Conservation (phyloP, 2,797 vertebrate species). For the Dryobates pubescens region DNA sequence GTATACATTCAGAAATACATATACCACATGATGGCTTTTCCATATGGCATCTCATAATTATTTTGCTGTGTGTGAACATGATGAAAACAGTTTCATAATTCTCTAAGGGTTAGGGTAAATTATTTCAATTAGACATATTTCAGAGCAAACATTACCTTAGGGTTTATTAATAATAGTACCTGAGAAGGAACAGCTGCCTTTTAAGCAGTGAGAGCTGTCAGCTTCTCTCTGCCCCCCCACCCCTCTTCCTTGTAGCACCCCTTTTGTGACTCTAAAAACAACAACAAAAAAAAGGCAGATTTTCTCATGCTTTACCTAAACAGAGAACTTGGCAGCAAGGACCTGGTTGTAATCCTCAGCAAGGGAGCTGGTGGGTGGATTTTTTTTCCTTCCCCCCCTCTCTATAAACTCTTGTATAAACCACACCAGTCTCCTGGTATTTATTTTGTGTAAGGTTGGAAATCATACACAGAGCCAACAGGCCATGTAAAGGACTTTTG, state of each 20-base stretch:
- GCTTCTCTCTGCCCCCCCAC: constrained; percentile 70
- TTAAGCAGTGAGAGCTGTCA: constrained; percentile 84
- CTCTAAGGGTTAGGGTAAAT: constrained; percentile 87
- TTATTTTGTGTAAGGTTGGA: constrained; percentile 83
- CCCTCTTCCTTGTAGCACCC: constrained; percentile 66
- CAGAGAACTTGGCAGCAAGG: constrained; percentile 90
- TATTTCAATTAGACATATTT: constrained; percentile 91
- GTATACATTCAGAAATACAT: constrained; percentile 82
- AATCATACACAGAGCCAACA: constrained; percentile 79
- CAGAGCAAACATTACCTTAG: constrained; percentile 85
- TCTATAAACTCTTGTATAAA: constrained; percentile 90
- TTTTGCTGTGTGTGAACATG: constrained; percentile 85
- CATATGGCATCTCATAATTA: constrained; percentile 87
- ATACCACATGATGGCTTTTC: constrained; percentile 86
- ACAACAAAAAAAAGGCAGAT: constrained; percentile 79
- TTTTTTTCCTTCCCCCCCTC: constrained; percentile 57
- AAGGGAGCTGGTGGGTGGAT: constrained; percentile 88
- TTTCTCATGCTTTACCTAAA: constrained; percentile 92
- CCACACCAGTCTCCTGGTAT: constrained; percentile 90
- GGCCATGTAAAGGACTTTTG: constrained; percentile 78
- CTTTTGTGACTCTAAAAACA: constrained; percentile 80
- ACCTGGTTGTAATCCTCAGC: constrained; percentile 90
- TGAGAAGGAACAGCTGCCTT: constrained; percentile 96
- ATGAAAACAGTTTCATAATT: constrained; percentile 86
- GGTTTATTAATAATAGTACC: constrained; percentile 93